Evolutionary conservation across 2,797 vertebrate genomes (phyloP).

Genomic region (Eptatretus atami): DNA sequence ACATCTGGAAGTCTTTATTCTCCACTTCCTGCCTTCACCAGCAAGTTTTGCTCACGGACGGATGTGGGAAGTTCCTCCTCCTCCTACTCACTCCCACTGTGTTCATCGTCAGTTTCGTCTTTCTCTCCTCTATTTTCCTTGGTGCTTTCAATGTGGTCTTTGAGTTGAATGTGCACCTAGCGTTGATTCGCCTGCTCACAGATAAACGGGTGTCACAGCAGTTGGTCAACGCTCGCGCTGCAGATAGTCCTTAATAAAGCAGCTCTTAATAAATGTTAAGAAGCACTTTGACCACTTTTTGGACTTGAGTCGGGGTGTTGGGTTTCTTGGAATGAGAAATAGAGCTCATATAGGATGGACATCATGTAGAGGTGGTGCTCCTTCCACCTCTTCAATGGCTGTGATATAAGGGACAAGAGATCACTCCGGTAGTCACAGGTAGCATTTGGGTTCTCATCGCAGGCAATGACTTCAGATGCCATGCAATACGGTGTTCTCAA

Average conservation of each 20-base stretch:
- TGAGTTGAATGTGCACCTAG: conserved; percentile 94
- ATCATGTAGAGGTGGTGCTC: conserved; percentile 72
- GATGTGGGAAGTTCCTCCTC: conserved; percentile 88
- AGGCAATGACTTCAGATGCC: conserved; percentile 70
- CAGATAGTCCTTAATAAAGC: conserved; percentile 90
- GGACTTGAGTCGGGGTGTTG: conserved; percentile 83
- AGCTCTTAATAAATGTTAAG: conserved; percentile 91
- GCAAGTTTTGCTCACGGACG: conserved; percentile 73
- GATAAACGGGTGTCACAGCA: conserved; percentile 87
- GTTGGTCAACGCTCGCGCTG: conserved; percentile 78
- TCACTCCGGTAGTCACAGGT: conserved; percentile 82
- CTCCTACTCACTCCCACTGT: conserved; percentile 92
- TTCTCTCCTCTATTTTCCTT: conserved; percentile 96
- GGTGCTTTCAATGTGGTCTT: conserved; percentile 92
- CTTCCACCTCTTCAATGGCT: conserved; percentile 81
- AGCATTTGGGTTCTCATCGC: conserved; percentile 65
- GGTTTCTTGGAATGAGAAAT: conserved; percentile 95
- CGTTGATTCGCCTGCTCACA: conserved; percentile 90
- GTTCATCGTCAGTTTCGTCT: conserved; percentile 95
- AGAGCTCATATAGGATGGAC: conserved; percentile 98
- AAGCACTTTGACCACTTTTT: conserved; percentile 99
- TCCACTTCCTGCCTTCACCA: conserved; percentile 38
- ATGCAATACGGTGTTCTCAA: conserved; percentile 64
- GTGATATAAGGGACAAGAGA: conserved; percentile 78
- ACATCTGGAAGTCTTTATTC: conserved; percentile 50